Base-by-base conservation (phyloP, 2,113 vertebrate genomes). In the Pseudorhombus dupliciocellatus region DNA sequence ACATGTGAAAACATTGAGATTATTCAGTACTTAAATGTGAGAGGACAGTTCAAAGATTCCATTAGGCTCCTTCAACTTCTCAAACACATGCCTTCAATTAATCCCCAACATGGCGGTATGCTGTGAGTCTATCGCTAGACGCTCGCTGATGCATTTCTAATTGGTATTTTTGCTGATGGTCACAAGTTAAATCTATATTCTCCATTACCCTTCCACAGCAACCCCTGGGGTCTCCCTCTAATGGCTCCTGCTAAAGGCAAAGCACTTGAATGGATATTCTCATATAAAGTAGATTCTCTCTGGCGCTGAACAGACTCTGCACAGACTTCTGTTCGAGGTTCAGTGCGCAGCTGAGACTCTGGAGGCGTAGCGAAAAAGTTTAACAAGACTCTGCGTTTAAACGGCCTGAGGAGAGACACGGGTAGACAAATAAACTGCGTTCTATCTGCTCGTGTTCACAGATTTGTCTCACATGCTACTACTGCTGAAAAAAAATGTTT, bases 91-190 rank as follows among this genome's bases (percentile, higher is more conserved):
- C 51, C 74, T 80, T 83, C 71, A 67, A 77, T 75, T 80, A 79
- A 85, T 84, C 79, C 78, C 77, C 61, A 66, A 68, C 66, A 46
- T 67, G 74, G 72, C 74, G 55, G 69, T 37, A 62, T 31, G 46
- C 75, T 83, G 70, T 81, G 64, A 64, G 81, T 80, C 62, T 77
- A 76, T 75, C 46, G 9, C 83, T 24, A 55, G 50, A 73, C 79
- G 69, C 64, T 81, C 50, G 51, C 87, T 90, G 89, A 92, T 92
- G 92, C 87, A 87, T 88, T 87, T 87, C 85, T 86, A 90, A 92
- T 91, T 93, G 89, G 85, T 71, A 84, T 88, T 89, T 92, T 87
- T 89, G 88, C 89, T 91, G 88, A 91, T 90, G 88, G 88, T 91
- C 87, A 88, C 77, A 90, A 86, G 85, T 83, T 84, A 79, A 80